Conservation (phyloP, 64 coral and sea anemone species). For the Montipora cactus region DNA sequence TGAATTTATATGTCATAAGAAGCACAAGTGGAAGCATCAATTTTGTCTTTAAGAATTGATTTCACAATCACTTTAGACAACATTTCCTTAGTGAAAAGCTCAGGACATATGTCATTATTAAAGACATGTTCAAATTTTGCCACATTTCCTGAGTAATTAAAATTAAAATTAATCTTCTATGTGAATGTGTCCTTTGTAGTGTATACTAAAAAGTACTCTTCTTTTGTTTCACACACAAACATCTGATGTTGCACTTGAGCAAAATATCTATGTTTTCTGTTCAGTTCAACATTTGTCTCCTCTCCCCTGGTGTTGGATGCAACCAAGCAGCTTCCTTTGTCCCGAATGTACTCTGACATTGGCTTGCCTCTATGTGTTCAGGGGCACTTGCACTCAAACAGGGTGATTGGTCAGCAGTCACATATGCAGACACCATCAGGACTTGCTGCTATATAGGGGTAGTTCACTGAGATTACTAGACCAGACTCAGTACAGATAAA, state of each 20-base stretch:
- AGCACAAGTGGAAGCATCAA: background rate
- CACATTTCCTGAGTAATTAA: background rate
- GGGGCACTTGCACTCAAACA: background rate
- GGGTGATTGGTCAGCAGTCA: background rate
- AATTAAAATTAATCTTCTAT: background rate
- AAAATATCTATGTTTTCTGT: constrained; percentile 1
- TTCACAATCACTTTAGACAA: background rate
- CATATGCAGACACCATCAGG: constrained; percentile 3
- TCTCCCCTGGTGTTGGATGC: background rate
- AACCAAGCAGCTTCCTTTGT: background rate
- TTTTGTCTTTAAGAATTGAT: background rate
- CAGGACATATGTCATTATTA: too few species aligned
- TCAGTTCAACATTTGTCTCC: background rate
- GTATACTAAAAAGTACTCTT: constrained; percentile 1
- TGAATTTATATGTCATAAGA: too few species aligned
- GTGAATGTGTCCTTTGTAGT: constrained; percentile 11
- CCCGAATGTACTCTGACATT: background rate
- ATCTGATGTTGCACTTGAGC: constrained; percentile 36
- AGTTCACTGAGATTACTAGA: background rate
- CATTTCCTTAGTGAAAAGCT: too few species aligned
- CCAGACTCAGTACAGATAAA: background rate
- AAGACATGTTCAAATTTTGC: too few species aligned
- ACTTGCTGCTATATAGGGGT: constrained; percentile 16
- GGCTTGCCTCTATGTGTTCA: background rate
- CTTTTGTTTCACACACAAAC: background rate